Evolutionary conservation across 2,113 vertebrate genomes (phyloP), one percentile per base, ranked within the genome.

Genomic region (Rhynchopsitta pachyrhyncha): DNA sequence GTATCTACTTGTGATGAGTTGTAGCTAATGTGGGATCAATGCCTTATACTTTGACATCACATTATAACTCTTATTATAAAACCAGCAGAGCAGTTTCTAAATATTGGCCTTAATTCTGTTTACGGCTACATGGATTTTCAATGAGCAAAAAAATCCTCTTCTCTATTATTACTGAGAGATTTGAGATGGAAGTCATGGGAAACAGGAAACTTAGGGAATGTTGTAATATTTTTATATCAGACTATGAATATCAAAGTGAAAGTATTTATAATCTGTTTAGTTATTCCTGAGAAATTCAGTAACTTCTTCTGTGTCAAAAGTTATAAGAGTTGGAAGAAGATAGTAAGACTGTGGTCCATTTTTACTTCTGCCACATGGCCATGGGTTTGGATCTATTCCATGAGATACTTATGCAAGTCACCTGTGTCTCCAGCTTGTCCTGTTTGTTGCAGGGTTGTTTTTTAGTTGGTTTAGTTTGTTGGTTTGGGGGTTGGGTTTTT

Each of bases 181-280:
- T 77, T 76, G 49, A 92, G 66, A 83, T 86, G 46, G 25, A 94
- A 95, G 37, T 63, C 93, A 88, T 95, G 95, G 75, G 95, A 96
- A 95, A 95, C 87, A 88, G 90, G 93, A 96, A 96, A 80, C 71
- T 88, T 14, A 3, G 11, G 23, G 73, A 88, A 92, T 46, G 57
- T 92, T 88, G 49, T 8, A 80, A n/a, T 80, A 82, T 91, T 91
- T 95, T 92, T 28, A 60, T 82, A 82, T 91, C 75, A 70, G 44
- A 59, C 90, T 95, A 46, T 77, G 85, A 96, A 95, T 95, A 94
- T 93, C 84, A 90, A 90, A 96, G 68, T 59, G 53, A 70, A 93
- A 90, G 46, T 94, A 94, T 96, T 95, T 96, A 66, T 90, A 96
- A 74, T 66, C 20, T 76, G 23, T 66, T 94, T 59, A 83, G 82